phyloP scores from a whole-genome alignment of 1,140 invertebrate genomes.

The Forficula auricularia region DNA sequence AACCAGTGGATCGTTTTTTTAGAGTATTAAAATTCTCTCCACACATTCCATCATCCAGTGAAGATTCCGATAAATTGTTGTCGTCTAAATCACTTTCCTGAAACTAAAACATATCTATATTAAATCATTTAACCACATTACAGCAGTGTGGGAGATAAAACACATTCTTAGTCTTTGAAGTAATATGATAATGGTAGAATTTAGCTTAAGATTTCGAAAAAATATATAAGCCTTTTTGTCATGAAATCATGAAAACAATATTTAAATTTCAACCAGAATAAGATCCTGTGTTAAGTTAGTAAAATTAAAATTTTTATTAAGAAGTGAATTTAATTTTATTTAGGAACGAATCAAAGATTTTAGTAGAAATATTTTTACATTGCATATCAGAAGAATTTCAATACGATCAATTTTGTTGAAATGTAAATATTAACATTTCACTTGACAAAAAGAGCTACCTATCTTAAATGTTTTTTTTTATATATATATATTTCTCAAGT shows the following conservation, averaged over 20 bases:
- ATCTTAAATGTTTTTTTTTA: too few relatives aligned
- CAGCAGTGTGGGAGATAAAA: too few relatives aligned
- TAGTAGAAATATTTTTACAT: not conserved
- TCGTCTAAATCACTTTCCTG: slow-evolving; percentile 48
- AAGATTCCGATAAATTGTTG: slow-evolving; percentile 40
- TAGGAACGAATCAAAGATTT: not conserved
- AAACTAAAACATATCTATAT: too few relatives aligned
- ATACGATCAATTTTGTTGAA: too few relatives aligned
- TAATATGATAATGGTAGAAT: slow-evolving; percentile 7
- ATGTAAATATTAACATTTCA: too few relatives aligned
- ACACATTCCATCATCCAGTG: slow-evolving; percentile 48
- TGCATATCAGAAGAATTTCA: not conserved
- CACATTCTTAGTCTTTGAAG: too few relatives aligned
- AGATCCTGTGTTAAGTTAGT: not conserved
- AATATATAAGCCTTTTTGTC: too few relatives aligned
- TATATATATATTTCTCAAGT: too few relatives aligned
- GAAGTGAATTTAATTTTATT: not conserved
- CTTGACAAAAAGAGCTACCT: too few relatives aligned
- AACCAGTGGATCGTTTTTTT: slow-evolving; percentile 45
- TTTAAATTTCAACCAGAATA: not conserved
- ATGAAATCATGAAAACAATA: too few relatives aligned
- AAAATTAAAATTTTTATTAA: not conserved
- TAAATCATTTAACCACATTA: too few relatives aligned
- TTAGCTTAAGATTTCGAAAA: not conserved
- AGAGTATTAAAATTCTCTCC: slow-evolving; percentile 63